These are phyloP conservation scores for Coccyzus lansbergi DNA, from an alignment of 2,797 vertebrate species.

Conservation along the genomic window DNA sequence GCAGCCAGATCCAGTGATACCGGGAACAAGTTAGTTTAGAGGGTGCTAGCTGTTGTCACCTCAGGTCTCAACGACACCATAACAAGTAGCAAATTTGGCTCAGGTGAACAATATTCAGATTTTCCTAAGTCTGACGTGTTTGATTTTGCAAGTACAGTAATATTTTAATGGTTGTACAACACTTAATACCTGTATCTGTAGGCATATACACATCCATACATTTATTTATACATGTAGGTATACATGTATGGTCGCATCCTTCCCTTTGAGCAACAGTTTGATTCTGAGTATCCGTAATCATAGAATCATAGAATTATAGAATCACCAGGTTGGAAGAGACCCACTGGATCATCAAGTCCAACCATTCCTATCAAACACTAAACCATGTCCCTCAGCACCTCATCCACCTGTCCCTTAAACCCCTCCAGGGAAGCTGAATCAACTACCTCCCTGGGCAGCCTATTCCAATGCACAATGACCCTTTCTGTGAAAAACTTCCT, in stretches of 20 bases:
- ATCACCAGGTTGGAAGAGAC: too few relatives aligned
- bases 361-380: too few relatives aligned
- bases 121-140: neutral
- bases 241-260: fast-evolving
- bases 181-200: neutral
- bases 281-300: neutral
- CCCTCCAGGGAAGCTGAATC: too few relatives aligned
- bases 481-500: too few relatives aligned
- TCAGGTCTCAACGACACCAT: neutral
- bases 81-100: neutral
- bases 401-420: too few relatives aligned
- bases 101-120: neutral
- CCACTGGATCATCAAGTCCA: too few relatives aligned
- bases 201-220: too few relatives aligned
- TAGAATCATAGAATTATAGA: too few relatives aligned
- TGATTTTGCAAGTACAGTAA: neutral
- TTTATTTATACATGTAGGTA: neutral
- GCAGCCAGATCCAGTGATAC: neutral
- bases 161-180: neutral
- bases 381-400: too few relatives aligned
- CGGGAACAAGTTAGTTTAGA: neutral
- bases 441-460: too few relatives aligned
- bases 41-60: neutral
- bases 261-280: neutral
- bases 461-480: too few relatives aligned